Evolutionary conservation across 2,888 invertebrate genomes (phyloP).

Genomic region (Pseudanteris insignis): DNA sequence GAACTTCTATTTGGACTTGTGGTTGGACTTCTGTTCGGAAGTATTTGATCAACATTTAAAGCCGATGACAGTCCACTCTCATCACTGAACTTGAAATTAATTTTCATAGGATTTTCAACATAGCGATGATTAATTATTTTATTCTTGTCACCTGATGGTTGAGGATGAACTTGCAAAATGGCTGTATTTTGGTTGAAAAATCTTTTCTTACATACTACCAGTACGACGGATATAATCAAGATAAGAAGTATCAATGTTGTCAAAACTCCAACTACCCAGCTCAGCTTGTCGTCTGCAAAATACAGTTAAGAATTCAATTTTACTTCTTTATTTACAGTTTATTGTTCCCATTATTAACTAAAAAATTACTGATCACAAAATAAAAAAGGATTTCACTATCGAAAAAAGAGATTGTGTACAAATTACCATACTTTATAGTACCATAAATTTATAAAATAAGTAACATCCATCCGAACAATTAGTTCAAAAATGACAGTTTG

Average conservation of each 20-base stretch:
- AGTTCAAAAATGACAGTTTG: too few relatives aligned
- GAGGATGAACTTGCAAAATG: conserved; percentile 53
- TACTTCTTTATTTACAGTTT: too few relatives aligned
- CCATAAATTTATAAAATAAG: too few relatives aligned
- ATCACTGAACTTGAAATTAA: conserved; percentile 48
- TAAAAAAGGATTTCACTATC: too few relatives aligned
- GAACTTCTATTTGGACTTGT: conserved; percentile 45
- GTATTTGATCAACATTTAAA: conserved; percentile 37
- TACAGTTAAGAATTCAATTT: too few relatives aligned
- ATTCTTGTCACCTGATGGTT: conserved; percentile 30
- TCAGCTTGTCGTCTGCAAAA: conserved; percentile 57
- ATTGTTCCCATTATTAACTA: too few relatives aligned
- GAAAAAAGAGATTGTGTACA: too few relatives aligned
- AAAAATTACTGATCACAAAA: too few relatives aligned
- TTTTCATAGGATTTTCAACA: conserved; percentile 47
- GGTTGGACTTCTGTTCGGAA: conserved; percentile 54
- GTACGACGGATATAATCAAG: conserved; percentile 57
- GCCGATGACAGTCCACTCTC: conserved; percentile 34
- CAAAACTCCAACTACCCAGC: conserved; percentile 62
- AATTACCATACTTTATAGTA: too few relatives aligned
- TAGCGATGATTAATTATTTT: conserved; percentile 41
- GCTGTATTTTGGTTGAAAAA: conserved; percentile 51
- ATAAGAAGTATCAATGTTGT: conserved; percentile 58
- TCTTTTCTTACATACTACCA: conserved; percentile 59
- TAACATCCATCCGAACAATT: too few relatives aligned